Base-by-base conservation (phyloP, 2,797 vertebrate genomes). In the Lithobates pipiens region DNA sequence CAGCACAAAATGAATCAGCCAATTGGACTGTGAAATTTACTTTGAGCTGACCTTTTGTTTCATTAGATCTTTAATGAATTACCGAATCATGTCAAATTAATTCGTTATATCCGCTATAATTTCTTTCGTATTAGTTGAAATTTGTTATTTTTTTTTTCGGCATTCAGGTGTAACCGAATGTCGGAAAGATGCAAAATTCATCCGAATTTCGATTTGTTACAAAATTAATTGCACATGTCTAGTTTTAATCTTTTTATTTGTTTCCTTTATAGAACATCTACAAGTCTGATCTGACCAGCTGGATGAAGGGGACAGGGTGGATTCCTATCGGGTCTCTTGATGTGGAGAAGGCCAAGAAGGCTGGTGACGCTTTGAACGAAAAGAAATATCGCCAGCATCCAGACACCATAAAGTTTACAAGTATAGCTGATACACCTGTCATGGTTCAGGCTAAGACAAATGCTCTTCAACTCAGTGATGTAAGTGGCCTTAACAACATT, bases 381-480 rank as follows among this genome's bases (percentile, higher is more conserved):
- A 95, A 89, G 80, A 96, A 95, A 18, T 98, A 98, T 90, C 94
- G 97, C 10, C 96, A 97, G 86, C 96, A 94, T 84, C 97, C 97
- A 7, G 93, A 93, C 83, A 97, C 93, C 1, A 83, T 97, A 88
- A 97, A 97, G 86, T 98, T 98, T 89, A 97, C 96, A 86, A 96
- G 95, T 29, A 46, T 92, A 1, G 78, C 88, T 3, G 96, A 98
- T 90, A 95, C 95, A 44, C 97, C 97, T 18, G 95, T 91, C 86
- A 97, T 98, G 97, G 96, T 98, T 88, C 95, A 98, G 88, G 96
- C 96, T 29, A 97, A 97, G 88, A 80, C 96, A 89, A 98, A 98
- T 78, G 93, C 96, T 42, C 92, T 94, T 91, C 97, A 97, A 88
- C 88, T 96, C 88, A 96, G 96, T 74, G 86, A 89, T 89, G 97